Conservation (phyloP, 2,888 invertebrate species). For the Volucella inflata region DNA sequence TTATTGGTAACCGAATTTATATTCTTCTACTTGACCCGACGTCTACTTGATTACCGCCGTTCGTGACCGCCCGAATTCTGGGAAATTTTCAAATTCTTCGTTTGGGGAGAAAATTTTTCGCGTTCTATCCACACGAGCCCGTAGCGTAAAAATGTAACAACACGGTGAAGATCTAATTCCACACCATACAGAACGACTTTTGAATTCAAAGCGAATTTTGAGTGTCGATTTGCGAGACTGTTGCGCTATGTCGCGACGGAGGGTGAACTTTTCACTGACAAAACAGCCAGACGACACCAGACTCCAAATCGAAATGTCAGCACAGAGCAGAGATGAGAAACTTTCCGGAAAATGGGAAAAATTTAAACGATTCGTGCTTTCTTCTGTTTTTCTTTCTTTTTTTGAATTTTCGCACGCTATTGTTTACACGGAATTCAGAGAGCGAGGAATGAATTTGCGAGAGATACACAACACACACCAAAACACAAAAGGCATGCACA, state of each 20-base stretch:
- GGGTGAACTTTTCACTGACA: slow-evolving; percentile 34
- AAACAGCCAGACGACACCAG: slow-evolving; percentile 48
- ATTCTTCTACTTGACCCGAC: slow-evolving; percentile 32
- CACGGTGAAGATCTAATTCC: slow-evolving; percentile 15
- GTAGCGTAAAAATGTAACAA: not conserved
- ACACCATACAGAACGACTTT: slow-evolving; percentile 3
- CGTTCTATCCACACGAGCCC: slow-evolving; percentile 14
- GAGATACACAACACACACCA: slow-evolving; percentile 32
- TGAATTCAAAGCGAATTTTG: slow-evolving; percentile 1
- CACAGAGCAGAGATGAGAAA: slow-evolving; percentile 1
- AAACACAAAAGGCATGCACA: slow-evolving; percentile 7
- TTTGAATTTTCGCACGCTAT: slow-evolving; percentile 59
- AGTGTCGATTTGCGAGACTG: slow-evolving; percentile 23
- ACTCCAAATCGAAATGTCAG: not conserved
- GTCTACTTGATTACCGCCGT: slow-evolving; percentile 31
- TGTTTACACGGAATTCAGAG: slow-evolving; percentile 65
- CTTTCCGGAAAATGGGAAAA: slow-evolving; percentile 64
- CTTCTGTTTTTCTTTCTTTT: slow-evolving; percentile 41
- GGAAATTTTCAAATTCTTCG: slow-evolving; percentile 39
- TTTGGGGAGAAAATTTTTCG: not conserved
- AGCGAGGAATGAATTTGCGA: slow-evolving; percentile 49
- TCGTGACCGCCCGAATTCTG: slow-evolving; percentile 53
- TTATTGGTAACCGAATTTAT: slow-evolving; percentile 46
- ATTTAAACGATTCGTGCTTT: slow-evolving; percentile 17
- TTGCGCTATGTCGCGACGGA: slow-evolving; percentile 45